phyloP scores from a whole-genome alignment of 2,113 vertebrate genomes.

The Trichechus manatus region DNA sequence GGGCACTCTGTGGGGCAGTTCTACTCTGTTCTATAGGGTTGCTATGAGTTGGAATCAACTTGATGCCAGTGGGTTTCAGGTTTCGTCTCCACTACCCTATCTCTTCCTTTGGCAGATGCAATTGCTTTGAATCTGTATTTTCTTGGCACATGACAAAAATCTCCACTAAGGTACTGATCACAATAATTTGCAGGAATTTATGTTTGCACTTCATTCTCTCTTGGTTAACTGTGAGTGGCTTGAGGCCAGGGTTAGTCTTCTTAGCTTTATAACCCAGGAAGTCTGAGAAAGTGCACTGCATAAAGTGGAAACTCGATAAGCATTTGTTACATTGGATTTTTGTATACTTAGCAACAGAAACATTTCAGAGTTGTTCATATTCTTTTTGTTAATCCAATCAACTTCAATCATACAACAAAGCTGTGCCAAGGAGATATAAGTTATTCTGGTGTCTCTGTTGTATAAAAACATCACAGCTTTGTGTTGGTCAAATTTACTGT shows the following conservation, averaged over 20 bases:
- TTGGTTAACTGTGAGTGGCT: constrained; percentile 10
- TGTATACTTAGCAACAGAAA: constrained; percentile 57
- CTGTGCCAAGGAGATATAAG: background rate
- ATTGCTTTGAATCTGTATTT: constrained; percentile 23
- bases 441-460: background rate
- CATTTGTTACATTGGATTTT: constrained; percentile 71
- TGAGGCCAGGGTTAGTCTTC: constrained; percentile 40
- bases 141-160: background rate
- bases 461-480: background rate
- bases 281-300: constrained; percentile 38
- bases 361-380: constrained; percentile 25
- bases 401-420: background rate
- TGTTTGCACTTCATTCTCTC: background rate
- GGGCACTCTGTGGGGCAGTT: no score
- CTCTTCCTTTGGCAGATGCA: background rate
- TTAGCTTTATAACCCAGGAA: constrained; percentile 58
- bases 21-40: no score
- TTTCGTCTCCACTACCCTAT: background rate
- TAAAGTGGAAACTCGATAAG: constrained; percentile 62
- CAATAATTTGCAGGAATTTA: background rate
- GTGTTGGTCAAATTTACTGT: background rate
- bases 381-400: constrained; percentile 47
- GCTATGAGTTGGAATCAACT: no score
- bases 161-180: background rate
- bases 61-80: no score